A percentile compares a stretch with the other conserved stretches of the same genome.
These are phyloP conservation scores for Tenthredo distinguenda DNA, from an alignment of 2,888 invertebrate genomes.

Conservation along the genomic window DNA sequence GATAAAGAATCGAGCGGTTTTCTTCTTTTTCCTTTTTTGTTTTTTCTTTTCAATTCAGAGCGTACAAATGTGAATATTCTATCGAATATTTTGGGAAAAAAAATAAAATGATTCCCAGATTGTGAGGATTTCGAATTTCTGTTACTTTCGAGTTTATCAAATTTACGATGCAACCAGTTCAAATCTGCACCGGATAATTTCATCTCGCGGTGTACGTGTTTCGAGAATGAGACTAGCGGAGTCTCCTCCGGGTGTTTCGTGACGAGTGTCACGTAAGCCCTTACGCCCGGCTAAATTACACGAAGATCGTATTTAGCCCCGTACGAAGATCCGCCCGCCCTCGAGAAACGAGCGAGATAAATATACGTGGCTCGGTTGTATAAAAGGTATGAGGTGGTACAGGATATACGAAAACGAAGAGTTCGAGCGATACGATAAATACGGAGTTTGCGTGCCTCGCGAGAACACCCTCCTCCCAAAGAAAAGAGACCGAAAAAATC, in stretches of 20 bases:
- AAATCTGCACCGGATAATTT: background rate
- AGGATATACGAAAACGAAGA: slow-evolving; percentile 9
- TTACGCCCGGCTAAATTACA: background rate
- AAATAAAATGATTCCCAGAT: no score
- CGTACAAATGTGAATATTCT: background rate
- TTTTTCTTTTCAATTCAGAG: background rate
- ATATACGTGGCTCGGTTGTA: background rate
- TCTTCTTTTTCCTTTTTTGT: background rate
- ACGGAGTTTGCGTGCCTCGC: slow-evolving; percentile 26
- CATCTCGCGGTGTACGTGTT: background rate
- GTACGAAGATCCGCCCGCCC: background rate
- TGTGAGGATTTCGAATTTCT: no score
- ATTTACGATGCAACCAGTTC: background rate
- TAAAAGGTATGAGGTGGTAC: background rate
- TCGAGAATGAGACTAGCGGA: background rate
- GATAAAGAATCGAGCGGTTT: background rate
- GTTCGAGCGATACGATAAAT: slow-evolving; percentile 22
- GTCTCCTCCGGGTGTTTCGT: background rate
- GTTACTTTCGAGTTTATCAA: background rate
- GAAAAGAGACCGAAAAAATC: background rate
- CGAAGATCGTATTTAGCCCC: background rate
- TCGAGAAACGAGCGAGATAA: background rate
- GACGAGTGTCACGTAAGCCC: slow-evolving; percentile 44
- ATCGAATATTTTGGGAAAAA: no score
- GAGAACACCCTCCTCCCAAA: background rate